Evolutionary conservation across 2,113 vertebrate species (phyloP).

Genomic region (Ranitomeya variabilis): DNA sequence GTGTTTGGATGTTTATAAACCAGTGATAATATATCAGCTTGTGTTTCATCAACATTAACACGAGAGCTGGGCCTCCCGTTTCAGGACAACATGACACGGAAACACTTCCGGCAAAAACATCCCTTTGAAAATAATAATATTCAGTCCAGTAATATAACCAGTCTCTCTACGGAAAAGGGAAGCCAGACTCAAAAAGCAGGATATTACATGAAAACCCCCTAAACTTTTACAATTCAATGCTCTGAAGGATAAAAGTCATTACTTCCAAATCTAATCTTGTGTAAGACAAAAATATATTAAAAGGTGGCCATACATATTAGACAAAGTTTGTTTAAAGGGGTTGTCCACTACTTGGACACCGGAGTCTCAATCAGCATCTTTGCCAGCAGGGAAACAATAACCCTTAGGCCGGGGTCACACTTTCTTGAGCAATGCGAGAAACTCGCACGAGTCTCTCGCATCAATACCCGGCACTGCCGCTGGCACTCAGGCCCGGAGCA

Average conservation of each 20-base stretch:
- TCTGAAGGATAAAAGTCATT: neutral
- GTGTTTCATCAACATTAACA: slow-evolving; percentile 28
- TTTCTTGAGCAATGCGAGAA: too few species aligned
- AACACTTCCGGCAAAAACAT: neutral
- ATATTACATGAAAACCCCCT: neutral
- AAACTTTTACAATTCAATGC: neutral
- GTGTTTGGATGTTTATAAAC: slow-evolving; percentile 7
- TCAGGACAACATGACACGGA: neutral
- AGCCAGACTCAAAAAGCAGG: neutral
- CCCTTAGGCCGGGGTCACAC: too few species aligned
- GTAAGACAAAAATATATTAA: too few species aligned
- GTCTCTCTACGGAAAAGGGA: neutral
- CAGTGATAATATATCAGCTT: neutral
- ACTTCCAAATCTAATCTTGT: too few species aligned
- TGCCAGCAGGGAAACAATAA: too few species aligned
- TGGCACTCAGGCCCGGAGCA: too few species aligned
- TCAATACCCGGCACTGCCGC: too few species aligned
- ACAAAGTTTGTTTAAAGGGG: too few species aligned
- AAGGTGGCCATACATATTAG: too few species aligned
- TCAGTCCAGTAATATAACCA: neutral
- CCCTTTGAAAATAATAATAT: neutral
- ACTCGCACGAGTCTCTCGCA: too few species aligned
- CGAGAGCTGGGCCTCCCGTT: neutral
- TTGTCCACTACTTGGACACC: too few species aligned
- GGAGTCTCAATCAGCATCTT: too few species aligned